Conservation (phyloP, 2,888 invertebrate genomes). For the Tuta absoluta region DNA sequence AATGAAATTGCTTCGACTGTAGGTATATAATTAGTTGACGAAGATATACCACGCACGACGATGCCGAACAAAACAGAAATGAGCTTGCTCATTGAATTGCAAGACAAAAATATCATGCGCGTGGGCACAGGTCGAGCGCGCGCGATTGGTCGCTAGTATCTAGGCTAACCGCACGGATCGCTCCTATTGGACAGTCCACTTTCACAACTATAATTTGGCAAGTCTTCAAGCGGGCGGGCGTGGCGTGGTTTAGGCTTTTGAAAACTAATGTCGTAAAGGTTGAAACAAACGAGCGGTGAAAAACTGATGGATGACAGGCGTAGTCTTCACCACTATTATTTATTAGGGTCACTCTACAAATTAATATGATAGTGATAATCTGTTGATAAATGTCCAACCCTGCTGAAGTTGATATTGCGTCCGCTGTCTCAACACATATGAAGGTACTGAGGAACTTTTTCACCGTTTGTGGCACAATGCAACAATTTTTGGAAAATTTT, state of each 20-base stretch:
- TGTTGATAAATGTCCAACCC: slow-evolving; percentile 13
- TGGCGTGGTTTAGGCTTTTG: slow-evolving; percentile 57
- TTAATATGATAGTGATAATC: background rate
- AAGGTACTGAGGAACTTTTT: no score
- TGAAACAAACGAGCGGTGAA: slow-evolving; percentile 36
- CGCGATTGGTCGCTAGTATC: slow-evolving; percentile 55
- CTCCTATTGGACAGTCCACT: slow-evolving; percentile 53
- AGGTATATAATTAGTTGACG: background rate
- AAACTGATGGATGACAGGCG: slow-evolving; percentile 22
- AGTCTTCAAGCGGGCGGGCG: slow-evolving; percentile 68
- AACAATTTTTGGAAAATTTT: no score
- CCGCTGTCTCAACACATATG: no score
- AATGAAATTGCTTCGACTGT: background rate
- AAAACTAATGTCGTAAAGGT: slow-evolving; percentile 36
- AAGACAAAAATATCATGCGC: slow-evolving; percentile 66
- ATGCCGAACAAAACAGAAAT: slow-evolving; percentile 67
- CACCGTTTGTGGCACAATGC: no score
- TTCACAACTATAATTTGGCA: slow-evolving; percentile 66
- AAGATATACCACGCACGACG: background rate
- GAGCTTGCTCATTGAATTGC: slow-evolving; percentile 68
- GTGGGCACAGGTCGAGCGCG: slow-evolving; percentile 52
- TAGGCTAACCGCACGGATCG: slow-evolving; percentile 46
- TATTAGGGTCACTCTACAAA: slow-evolving; percentile 23
- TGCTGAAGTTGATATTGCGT: background rate
- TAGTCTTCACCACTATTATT: slow-evolving; percentile 23